phyloP scores from a whole-genome alignment of 1,140 invertebrate species.

The Drosophila sproati region DNA sequence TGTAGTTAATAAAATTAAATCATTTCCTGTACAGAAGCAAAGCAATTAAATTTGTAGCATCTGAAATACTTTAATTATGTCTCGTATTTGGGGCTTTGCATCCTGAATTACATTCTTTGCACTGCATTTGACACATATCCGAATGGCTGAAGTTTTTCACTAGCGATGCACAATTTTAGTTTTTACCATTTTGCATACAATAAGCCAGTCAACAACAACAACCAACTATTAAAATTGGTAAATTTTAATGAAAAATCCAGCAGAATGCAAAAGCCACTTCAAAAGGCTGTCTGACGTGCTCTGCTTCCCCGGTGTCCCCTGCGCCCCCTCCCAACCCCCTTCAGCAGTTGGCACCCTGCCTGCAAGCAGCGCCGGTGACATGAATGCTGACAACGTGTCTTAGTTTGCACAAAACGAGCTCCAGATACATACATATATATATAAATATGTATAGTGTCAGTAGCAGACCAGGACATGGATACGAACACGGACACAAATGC shows the following conservation, averaged over 20 bases:
- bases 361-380: constrained; percentile 55
- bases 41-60: constrained; percentile 13
- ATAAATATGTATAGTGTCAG: constrained; percentile 6
- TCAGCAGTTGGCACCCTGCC: neutral
- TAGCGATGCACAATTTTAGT: constrained; percentile 50
- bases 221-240: constrained; percentile 64
- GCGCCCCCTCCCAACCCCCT: neutral
- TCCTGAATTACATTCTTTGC: constrained; percentile 29
- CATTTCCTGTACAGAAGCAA: too few relatives aligned
- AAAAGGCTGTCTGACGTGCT: constrained; percentile 37
- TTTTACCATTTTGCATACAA: constrained; percentile 23
- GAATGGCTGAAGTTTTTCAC: constrained; percentile 47
- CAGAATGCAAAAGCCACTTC: constrained; percentile 67
- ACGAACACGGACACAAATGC: constrained; percentile 51
- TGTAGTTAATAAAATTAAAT: neutral
- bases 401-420: constrained; percentile 82
- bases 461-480: constrained; percentile 51
- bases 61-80: constrained; percentile 21
- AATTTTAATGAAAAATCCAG: constrained; percentile 81
- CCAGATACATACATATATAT: constrained; percentile 41
- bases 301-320: neutral
- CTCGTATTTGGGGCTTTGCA: constrained; percentile 28
- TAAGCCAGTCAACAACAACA: constrained; percentile 17
- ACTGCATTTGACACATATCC: constrained; percentile 54
- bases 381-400: constrained; percentile 83